These are phyloP conservation scores for Nautilus pompilius DNA, from an alignment of 1,140 invertebrate species.

Conservation along the genomic window DNA sequence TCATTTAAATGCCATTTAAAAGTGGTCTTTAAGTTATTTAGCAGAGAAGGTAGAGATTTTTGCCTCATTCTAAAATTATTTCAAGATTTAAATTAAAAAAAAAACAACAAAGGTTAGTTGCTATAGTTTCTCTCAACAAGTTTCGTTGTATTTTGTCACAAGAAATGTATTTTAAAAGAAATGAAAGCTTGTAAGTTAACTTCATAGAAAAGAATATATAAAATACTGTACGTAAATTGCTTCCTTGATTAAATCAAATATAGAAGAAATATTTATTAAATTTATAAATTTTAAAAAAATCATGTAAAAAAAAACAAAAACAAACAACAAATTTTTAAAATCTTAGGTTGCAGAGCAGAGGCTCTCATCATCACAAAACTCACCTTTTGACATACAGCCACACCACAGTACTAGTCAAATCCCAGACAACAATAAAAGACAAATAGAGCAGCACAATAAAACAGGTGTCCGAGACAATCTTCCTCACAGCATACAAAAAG, in stretches of 20 bases:
- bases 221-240: too few species aligned
- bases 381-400: conserved; percentile 43
- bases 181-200: too few species aligned
- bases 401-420: conserved; percentile 27
- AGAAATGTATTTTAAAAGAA: too few species aligned
- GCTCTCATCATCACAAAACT: background rate
- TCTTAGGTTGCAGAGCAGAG: background rate
- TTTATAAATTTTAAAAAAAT: background rate
- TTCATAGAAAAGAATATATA: too few species aligned
- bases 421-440: conserved; percentile 33
- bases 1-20: too few species aligned
- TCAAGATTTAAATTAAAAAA: too few species aligned
- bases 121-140: too few species aligned
- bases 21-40: too few species aligned
- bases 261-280: background rate
- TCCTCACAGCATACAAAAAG: conserved; percentile 24
- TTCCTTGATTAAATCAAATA: background rate
- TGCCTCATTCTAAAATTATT: too few species aligned
- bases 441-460: conserved; percentile 33
- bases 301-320: background rate
- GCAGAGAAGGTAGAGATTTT: too few species aligned
- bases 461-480: conserved; percentile 32
- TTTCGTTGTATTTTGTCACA: too few species aligned
- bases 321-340: background rate
- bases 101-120: too few species aligned